Conservation (phyloP, 2,113 vertebrate genomes). For the Petrocephalus microphthalmus region DNA sequence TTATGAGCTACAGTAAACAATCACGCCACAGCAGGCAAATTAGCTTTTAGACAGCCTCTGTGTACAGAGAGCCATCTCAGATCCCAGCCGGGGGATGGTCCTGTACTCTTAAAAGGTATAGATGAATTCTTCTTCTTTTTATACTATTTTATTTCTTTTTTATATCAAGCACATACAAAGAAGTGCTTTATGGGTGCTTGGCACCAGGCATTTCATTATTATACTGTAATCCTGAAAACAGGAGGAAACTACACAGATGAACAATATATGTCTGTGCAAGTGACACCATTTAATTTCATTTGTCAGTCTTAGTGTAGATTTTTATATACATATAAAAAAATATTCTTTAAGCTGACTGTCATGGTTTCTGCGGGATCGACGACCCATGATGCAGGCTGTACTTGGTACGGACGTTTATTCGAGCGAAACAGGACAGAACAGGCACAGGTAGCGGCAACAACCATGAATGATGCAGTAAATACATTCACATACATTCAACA, state of each 20-base stretch:
- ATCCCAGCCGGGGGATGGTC: background rate
- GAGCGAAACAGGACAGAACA: no score
- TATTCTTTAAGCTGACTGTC: no score
- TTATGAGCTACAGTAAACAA: background rate
- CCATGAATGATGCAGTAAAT: no score
- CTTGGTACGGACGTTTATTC: no score
- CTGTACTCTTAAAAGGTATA: background rate
- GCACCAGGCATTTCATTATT: background rate
- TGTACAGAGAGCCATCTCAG: background rate
- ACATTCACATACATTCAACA: no score
- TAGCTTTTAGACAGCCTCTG: background rate
- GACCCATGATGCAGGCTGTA: no score
- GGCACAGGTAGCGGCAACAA: no score
- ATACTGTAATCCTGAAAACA: background rate
- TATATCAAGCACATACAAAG: no score
- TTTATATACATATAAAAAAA: no score
- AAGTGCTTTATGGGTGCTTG: no score
- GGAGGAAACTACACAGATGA: background rate
- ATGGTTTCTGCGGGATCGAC: no score
- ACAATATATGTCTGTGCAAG: background rate
- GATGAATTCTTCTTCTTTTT: background rate
- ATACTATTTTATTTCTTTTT: background rate
- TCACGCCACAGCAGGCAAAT: background rate
- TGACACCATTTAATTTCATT: background rate
- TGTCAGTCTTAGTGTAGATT: no score